A percentile compares a stretch with the other conserved stretches of the same genome.
Conservation (phyloP, 2,797 vertebrate species). For the Aeoliscus strigatus region DNA sequence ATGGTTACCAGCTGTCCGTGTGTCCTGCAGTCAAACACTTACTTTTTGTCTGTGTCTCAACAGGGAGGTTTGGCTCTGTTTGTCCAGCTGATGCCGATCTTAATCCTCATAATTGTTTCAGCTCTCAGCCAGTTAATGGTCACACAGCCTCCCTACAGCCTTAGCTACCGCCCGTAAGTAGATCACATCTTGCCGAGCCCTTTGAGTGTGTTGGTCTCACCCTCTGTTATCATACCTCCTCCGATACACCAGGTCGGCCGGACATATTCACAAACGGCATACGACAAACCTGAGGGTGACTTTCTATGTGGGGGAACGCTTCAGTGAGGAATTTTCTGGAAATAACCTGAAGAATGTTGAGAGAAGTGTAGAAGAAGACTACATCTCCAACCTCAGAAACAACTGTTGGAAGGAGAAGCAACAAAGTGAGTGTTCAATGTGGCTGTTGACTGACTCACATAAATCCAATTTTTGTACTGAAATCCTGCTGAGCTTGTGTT, state of each 20-base stretch:
- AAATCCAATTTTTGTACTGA: background rate
- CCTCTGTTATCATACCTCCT: background rate
- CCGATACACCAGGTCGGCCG: constrained; percentile 80
- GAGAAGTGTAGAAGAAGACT: constrained; percentile 93
- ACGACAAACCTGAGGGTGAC: constrained; percentile 87
- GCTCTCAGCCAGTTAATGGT: constrained; percentile 98
- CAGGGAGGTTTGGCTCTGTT: constrained; percentile 95
- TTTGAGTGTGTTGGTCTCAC: constrained; percentile 3
- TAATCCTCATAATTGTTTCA: constrained; percentile 96
- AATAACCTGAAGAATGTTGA: constrained; percentile 86
- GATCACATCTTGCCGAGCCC: background rate
- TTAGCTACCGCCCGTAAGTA: constrained; percentile 92
- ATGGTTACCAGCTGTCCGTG: background rate
- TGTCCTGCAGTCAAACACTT: background rate
- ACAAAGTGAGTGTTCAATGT: constrained; percentile 82
- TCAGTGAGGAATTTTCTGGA: constrained; percentile 86
- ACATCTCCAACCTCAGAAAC: constrained; percentile 94
- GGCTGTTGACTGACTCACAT: background rate
- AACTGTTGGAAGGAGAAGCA: constrained; percentile 99
- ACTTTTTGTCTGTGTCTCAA: constrained; percentile 4
- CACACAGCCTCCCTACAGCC: constrained; percentile 94
- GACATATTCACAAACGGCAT: constrained; percentile 83
- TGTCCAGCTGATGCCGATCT: constrained; percentile 96
- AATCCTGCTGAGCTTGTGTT: no score
- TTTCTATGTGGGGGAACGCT: constrained; percentile 89